These are phyloP conservation scores for Leguminivora glycinivorella DNA, from an alignment of 1,140 invertebrate species.

Conservation along the genomic window DNA sequence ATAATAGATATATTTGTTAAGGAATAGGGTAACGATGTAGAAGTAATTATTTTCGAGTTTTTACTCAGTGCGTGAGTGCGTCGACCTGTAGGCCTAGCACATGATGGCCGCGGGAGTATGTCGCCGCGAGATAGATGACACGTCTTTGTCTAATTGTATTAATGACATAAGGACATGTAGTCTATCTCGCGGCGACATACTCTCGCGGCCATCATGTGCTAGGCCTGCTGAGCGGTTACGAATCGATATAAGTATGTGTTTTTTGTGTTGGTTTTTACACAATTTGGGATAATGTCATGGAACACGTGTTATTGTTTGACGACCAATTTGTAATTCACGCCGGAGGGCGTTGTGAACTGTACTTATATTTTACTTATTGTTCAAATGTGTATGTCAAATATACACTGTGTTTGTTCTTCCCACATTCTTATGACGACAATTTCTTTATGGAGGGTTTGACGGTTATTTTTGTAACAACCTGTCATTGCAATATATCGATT, in stretches of 20 bases:
- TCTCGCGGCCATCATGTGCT: no score
- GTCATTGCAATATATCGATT: no score
- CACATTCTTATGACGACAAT: no score
- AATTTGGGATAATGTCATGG: conserved; percentile 14
- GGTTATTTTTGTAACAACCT: no score
- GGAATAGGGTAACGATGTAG: conserved; percentile 24
- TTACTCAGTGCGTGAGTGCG: conserved; percentile 8
- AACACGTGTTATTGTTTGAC: conserved; percentile 28
- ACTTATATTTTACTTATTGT: neutral
- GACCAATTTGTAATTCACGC: conserved; percentile 21
- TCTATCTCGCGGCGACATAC: no score
- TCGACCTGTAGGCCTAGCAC: no score
- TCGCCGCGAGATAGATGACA: no score
- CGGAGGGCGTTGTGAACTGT: neutral
- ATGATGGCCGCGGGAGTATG: no score
- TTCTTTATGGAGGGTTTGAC: no score
- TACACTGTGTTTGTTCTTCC: no score
- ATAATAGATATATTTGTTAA: neutral
- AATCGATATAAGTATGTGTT: conserved; percentile 13
- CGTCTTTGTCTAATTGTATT: no score
- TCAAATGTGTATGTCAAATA: neutral
- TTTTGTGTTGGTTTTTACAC: conserved; percentile 25
- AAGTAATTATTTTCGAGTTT: conserved; percentile 26
- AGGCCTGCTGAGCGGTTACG: conserved; percentile 7
- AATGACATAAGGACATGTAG: no score